These are phyloP conservation scores for Helogale parvula DNA, from an alignment of 2,113 vertebrate species.

Conservation along the genomic window DNA sequence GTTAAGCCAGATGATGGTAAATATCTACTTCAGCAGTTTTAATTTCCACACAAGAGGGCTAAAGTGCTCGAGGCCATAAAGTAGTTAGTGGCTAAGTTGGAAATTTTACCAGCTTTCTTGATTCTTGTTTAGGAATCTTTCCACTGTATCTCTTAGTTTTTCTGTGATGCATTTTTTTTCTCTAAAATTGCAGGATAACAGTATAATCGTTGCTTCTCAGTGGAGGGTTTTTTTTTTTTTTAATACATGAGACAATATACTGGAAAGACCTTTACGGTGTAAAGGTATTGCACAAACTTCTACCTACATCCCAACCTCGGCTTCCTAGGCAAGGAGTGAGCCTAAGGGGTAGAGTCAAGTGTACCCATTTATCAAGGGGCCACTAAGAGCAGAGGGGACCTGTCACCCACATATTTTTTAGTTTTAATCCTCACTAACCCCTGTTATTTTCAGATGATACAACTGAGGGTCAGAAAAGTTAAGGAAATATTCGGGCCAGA, in stretches of 20 bases:
- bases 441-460: neutral
- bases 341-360: accelerated
- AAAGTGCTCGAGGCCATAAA: neutral
- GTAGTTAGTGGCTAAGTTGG: neutral
- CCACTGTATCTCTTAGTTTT: neutral
- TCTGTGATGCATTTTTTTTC: neutral
- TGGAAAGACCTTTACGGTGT: neutral
- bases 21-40: neutral
- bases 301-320: neutral
- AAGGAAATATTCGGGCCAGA: neutral
- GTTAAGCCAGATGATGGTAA: accelerated
- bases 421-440: neutral
- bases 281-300: neutral
- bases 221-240: neutral
- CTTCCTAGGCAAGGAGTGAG: neutral
- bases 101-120: neutral
- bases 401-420: neutral
- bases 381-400: neutral
- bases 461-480: neutral
- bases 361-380: neutral
- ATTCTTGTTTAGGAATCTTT: neutral
- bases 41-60: neutral
- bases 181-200: neutral
- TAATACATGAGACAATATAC: neutral
- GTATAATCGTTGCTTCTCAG: neutral